phyloP scores from a whole-genome alignment of 2,797 vertebrate genomes.

The Carcharodon carcharias region DNA sequence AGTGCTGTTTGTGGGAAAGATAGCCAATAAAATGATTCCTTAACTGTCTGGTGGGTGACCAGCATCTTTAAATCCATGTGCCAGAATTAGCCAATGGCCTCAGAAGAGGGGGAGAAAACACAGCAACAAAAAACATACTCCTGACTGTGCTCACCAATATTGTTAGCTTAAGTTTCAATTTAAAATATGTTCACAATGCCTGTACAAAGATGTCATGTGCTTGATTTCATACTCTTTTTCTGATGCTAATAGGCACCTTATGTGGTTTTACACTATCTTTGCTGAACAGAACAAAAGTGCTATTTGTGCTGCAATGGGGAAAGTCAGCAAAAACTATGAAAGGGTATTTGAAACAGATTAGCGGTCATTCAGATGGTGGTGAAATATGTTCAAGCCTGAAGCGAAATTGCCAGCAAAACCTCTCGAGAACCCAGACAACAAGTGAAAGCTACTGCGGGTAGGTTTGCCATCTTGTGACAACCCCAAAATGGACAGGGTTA shows the following conservation, averaged over 20 bases:
- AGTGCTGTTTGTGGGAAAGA: not conserved
- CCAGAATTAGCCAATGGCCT: not conserved
- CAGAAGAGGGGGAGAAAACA: not conserved
- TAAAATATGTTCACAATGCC: not conserved
- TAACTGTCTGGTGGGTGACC: not conserved
- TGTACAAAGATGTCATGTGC: not conserved
- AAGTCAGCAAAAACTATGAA: not conserved
- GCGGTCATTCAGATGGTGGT: not conserved
- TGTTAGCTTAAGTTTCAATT: not conserved
- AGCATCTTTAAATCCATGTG: not conserved
- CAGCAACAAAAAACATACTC: not conserved
- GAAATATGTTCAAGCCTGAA: conserved; percentile 6
- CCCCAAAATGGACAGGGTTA: not conserved
- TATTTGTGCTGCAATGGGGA: not conserved
- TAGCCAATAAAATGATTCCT: not conserved
- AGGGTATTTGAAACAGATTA: not conserved
- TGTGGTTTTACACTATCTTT: not conserved
- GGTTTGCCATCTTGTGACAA: not conserved
- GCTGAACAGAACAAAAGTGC: not conserved
- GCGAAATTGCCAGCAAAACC: not conserved
- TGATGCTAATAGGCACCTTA: not conserved
- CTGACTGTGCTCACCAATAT: not conserved
- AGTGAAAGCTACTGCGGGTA: not conserved
- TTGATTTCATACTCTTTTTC: not conserved
- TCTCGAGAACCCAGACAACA: not conserved